A percentile compares a stretch with the other conserved stretches of the same genome.
Evolutionary conservation across 2,888 invertebrate genomes (phyloP).

Genomic region (Caenorhabditis sinica): DNA sequence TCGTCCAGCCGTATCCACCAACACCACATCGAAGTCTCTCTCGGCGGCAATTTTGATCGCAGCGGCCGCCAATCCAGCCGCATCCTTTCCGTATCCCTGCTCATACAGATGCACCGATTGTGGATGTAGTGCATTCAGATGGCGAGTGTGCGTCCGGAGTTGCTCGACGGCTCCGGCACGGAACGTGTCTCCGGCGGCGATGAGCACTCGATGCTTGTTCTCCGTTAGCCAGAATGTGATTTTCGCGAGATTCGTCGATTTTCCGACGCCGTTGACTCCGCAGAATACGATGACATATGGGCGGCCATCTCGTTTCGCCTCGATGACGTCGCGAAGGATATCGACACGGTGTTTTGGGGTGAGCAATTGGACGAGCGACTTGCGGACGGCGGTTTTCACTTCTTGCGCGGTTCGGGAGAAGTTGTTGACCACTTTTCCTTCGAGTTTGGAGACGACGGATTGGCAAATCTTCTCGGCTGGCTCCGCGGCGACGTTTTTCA

Average conservation of each 20-base stretch:
- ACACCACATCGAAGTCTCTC: slow-evolving; percentile 91
- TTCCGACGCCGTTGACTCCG: slow-evolving; percentile 99
- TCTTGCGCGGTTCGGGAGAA: slow-evolving; percentile 93
- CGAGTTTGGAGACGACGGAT: slow-evolving; percentile 80
- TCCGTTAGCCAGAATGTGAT: slow-evolving; percentile 99
- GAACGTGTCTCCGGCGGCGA: slow-evolving; percentile 99
- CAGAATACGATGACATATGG: slow-evolving; percentile 98
- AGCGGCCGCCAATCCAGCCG: slow-evolving; percentile 98
- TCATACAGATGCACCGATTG: slow-evolving; percentile 89
- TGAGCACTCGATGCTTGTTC: slow-evolving; percentile 95
- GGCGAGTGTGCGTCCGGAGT: slow-evolving; percentile 94
- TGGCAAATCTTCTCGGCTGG: slow-evolving; percentile 91
- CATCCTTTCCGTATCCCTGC: slow-evolving; percentile 99
- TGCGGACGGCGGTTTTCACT: slow-evolving; percentile 92
- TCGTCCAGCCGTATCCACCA: slow-evolving; percentile 99
- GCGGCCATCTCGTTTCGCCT: slow-evolving; percentile 90
- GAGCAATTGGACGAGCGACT: slow-evolving; percentile 93
- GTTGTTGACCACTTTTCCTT: slow-evolving; percentile 88
- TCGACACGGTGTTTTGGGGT: slow-evolving; percentile 96
- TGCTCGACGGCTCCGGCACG: slow-evolving; percentile 98
- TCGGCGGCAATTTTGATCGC: slow-evolving; percentile 89
- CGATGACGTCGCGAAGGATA: slow-evolving; percentile 95
- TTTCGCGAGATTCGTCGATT: slow-evolving; percentile 98
- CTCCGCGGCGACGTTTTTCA: slow-evolving; percentile 97
- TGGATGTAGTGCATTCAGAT: slow-evolving; percentile 95